Base-by-base conservation (phyloP, 2,888 invertebrate genomes). In the Gnatocerus cornutus region DNA sequence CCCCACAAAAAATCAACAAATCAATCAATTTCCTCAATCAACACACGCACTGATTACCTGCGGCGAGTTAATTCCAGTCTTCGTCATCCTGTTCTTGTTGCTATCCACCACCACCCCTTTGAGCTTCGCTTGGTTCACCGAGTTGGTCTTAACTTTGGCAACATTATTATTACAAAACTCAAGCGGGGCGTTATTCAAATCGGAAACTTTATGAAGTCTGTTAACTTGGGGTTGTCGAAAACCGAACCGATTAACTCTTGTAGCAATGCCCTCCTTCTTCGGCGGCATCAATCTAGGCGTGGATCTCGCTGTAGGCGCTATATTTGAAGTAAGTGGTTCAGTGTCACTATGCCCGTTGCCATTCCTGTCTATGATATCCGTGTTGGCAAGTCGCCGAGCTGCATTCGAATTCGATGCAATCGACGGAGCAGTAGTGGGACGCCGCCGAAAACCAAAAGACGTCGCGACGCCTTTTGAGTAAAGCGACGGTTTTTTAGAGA, bases 371-470 rank as follows among this genome's bases (percentile, higher is more conserved):
- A 85, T 83, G 3, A 83, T 83, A 43, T 71, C 64, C 8, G 55
- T 37, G 50, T 84, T 85, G 13, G 87, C 87, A 48, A 87, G 83
- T 12, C 84, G 85, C 41, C 86, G 84, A 0, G 84, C 81, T n/a
- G 81, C 78, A 71, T 70, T 76, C 13, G 80, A 74, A 68, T 83
- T 83, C 27, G 80, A 76, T 72, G 74, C 75, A 71, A 76, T 76
- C 43, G 84, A 85, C 61, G 84, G 88, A 55, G 88, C 88, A 37
- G 87, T 86, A 43, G 85, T 81, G 45, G 89, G 88, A 64, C 92
- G 89, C 69, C 92, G 89, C 56, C 92, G 91, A 85, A 95, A 95
- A 52, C 95, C 95, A 84, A 95, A 95, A 45, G 94, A 94, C 81
- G 93, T 94, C 67, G 94, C 91, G 72, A 93, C 92, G 56, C 94